Percentiles rank a stretch among this genome's conserved stretches.
phyloP scores from a whole-genome alignment of 2,888 invertebrate genomes.

The Drepana falcataria region DNA sequence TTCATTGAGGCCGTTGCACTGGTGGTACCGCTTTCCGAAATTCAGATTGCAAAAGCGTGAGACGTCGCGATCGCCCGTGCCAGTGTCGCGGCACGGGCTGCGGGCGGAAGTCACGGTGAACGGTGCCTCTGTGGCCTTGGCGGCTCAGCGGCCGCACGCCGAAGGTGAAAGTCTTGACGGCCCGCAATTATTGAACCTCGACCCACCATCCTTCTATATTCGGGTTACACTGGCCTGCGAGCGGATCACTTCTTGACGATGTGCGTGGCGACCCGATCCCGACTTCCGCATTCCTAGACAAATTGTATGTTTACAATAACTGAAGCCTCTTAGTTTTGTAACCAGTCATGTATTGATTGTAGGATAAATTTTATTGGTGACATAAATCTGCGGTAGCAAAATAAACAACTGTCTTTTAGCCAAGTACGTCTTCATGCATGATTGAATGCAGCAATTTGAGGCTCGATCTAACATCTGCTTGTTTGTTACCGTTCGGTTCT shows the following conservation, averaged over 20 bases:
- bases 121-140: constrained; percentile 66
- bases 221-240: constrained; percentile 39
- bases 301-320: neutral
- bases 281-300: constrained; percentile 44
- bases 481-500: constrained; percentile 50
- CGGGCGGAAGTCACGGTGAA: constrained; percentile 63
- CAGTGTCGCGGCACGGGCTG: constrained; percentile 32
- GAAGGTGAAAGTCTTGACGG: constrained; percentile 76
- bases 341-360: neutral
- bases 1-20: constrained; percentile 41
- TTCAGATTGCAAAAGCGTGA: constrained; percentile 54
- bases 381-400: neutral
- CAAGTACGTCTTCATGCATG: constrained; percentile 62
- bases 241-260: constrained; percentile 20
- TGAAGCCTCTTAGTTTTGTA: neutral
- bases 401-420: neutral
- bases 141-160: constrained; percentile 55
- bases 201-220: constrained; percentile 63
- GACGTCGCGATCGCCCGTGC: constrained; percentile 24
- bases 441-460: constrained; percentile 59
- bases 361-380: neutral
- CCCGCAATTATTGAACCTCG: constrained; percentile 72
- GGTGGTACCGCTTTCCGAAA: constrained; percentile 51
- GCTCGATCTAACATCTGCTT: constrained; percentile 57
- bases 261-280: constrained; percentile 25